These are phyloP conservation scores for Siphonodentalium dalli DNA, from an alignment of 2,888 invertebrate species.

Conservation along the genomic window DNA sequence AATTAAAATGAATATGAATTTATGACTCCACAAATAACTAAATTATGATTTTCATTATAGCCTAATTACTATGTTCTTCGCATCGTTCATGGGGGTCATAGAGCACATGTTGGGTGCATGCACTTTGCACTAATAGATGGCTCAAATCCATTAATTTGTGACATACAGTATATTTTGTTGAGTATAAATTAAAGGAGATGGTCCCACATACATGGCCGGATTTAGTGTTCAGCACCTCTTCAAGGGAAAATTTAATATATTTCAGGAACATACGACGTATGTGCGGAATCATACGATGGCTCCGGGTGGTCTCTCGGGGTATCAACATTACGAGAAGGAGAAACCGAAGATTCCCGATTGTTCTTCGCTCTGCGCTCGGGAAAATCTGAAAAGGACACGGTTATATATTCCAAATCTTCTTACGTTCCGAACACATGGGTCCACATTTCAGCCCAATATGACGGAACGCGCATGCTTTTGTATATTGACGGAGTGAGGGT, in stretches of 20 bases:
- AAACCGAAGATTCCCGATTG: slow-evolving; percentile 32
- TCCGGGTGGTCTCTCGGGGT: slow-evolving; percentile 45
- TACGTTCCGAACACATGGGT: slow-evolving; percentile 44
- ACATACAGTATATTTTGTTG: too few relatives aligned
- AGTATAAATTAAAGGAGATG: background rate
- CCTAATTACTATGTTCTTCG: too few relatives aligned
- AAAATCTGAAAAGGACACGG: slow-evolving; percentile 23
- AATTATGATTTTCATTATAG: too few relatives aligned
- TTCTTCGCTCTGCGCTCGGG: slow-evolving; percentile 42
- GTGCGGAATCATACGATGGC: slow-evolving; percentile 15
- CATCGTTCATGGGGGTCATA: too few relatives aligned
- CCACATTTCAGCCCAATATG: slow-evolving; percentile 47
- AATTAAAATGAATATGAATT: too few relatives aligned
- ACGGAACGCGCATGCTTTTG: slow-evolving; percentile 37
- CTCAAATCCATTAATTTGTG: too few relatives aligned
- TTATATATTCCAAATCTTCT: slow-evolving; percentile 29
- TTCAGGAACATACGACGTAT: slow-evolving; percentile 42
- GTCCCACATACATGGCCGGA: background rate
- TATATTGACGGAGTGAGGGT: slow-evolving; percentile 50
- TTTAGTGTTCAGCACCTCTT: too few relatives aligned
- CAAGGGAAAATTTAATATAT: slow-evolving; percentile 4
- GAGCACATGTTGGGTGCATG: too few relatives aligned
- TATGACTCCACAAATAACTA: too few relatives aligned
- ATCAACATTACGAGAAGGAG: slow-evolving; percentile 15
- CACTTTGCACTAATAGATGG: too few relatives aligned